phyloP scores from a whole-genome alignment of 2,113 vertebrate genomes.

The Polypterus senegalus region DNA sequence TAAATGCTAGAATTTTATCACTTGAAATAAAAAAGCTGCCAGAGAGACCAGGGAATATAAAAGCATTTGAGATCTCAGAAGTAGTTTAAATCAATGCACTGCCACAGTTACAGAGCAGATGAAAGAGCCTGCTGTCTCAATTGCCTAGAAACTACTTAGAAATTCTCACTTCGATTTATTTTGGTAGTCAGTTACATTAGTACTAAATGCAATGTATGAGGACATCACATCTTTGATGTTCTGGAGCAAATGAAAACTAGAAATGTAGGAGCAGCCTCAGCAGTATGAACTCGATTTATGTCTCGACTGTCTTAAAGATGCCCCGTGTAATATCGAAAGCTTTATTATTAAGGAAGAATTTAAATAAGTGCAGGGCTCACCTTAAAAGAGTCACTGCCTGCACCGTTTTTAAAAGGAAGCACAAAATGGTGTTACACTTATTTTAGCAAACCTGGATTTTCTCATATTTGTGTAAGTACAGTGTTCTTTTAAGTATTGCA shows the following conservation, averaged over 20 bases:
- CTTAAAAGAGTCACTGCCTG: background rate
- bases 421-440: too few species aligned
- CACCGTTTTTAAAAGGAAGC: background rate
- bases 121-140: slow-evolving; percentile 65
- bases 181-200: slow-evolving; percentile 51
- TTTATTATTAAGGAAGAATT: background rate
- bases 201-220: slow-evolving; percentile 57
- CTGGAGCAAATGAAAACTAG: slow-evolving; percentile 50
- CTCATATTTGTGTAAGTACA: too few species aligned
- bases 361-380: background rate
- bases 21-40: slow-evolving; percentile 43
- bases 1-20: slow-evolving; percentile 61
- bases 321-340: background rate
- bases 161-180: slow-evolving; percentile 70
- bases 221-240: slow-evolving; percentile 64
- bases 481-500: too few species aligned
- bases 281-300: background rate
- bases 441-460: too few species aligned
- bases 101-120: slow-evolving; percentile 64
- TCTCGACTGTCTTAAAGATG: background rate
- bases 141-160: slow-evolving; percentile 69
- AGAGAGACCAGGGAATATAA: slow-evolving; percentile 52
- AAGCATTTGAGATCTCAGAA: slow-evolving; percentile 69
- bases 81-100: slow-evolving; percentile 70
- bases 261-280: slow-evolving; percentile 39